A percentile compares a stretch with the other conserved stretches of the same genome.
phyloP scores from a whole-genome alignment of 2,888 invertebrate genomes.

The Monochamus alternatus region DNA sequence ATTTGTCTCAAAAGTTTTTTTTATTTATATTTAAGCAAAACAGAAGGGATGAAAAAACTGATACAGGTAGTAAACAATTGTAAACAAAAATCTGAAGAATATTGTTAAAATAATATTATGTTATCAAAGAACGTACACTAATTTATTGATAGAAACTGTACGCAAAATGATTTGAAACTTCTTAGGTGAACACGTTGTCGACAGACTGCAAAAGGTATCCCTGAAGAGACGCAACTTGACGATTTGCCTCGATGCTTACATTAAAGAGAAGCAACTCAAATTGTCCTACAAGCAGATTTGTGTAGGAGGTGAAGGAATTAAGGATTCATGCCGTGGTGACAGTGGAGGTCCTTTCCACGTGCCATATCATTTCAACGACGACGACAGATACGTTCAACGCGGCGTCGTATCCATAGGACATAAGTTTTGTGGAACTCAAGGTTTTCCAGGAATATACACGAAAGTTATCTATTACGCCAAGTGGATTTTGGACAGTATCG shows the following conservation, averaged over 20 bases:
- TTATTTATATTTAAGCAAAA: no score
- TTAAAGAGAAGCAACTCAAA: not conserved
- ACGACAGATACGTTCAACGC: conserved; percentile 72
- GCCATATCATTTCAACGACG: conserved; percentile 19
- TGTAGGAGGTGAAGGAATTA: conserved; percentile 75
- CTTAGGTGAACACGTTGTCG: conserved; percentile 2
- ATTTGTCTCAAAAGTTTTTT: no score
- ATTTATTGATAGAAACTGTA: no score
- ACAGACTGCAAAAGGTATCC: conserved; percentile 12
- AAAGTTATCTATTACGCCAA: conserved; percentile 74
- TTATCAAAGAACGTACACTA: no score
- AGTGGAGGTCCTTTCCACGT: conserved; percentile 76
- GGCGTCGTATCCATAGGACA: conserved; percentile 72
- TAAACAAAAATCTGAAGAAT: no score
- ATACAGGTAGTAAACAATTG: no score
- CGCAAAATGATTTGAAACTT: no score
- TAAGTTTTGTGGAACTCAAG: conserved; percentile 67
- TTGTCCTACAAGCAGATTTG: conserved; percentile 72
- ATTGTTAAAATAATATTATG: no score
- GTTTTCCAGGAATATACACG: conserved; percentile 80
- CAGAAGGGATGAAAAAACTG: no score
- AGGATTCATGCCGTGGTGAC: conserved; percentile 79
- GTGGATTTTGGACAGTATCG: conserved; percentile 75
- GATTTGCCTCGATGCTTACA: conserved; percentile 3
- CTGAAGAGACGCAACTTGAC: not conserved